Evolutionary conservation across 2,888 invertebrate species (phyloP), one percentile per base, ranked within the genome.

Genomic region (Ectropis crepuscularia): DNA sequence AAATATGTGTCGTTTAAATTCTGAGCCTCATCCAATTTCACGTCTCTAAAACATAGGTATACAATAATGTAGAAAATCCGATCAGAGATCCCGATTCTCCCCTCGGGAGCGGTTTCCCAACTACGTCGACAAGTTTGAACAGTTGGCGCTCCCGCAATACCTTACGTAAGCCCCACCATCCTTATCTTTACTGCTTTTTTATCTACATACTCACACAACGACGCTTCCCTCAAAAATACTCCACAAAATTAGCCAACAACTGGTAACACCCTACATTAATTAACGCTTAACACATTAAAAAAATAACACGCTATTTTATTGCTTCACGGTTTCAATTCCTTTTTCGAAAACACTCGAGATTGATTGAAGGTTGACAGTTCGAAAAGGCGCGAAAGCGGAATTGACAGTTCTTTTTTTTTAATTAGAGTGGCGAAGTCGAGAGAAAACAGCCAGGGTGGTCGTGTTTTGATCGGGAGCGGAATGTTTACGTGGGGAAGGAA

Each of bases 391-490:
- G 83, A 85, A 87, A 85, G 77, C 78, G 65, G 73, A 71, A 71
- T 65, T 71, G 74, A 74, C 69, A 73, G 71, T 67, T 72, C 72
- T 74, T 70, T 65, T 68, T 80, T 74, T 78, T 75, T 69, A 73
- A 68, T 67, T 72, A 63, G 75, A 65, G 61, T 36, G 16, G 74
- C 47, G 72, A 77, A 69, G 75, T 71, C 77, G 75, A 69, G 12
- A 80, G 79, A 79, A 77, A 81, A 81, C 87, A 89, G 91, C 90
- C 90, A 85, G 89, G 90, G 86, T 85, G 79, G 68, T 86, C 87
- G 89, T 89, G 88, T 86, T 90, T 87, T 81, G 79, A 78, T 83
- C 78, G 74, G 74, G 76, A 72, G 78, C 78, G 83, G 72, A 78
- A 78, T 90, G 88, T 89, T 89, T 88, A 87, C 83, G 79, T 85